Percentiles rank a stretch among this genome's conserved stretches.
Evolutionary conservation across 2,113 vertebrate species (phyloP).

Genomic region (Nesoenas mayeri): DNA sequence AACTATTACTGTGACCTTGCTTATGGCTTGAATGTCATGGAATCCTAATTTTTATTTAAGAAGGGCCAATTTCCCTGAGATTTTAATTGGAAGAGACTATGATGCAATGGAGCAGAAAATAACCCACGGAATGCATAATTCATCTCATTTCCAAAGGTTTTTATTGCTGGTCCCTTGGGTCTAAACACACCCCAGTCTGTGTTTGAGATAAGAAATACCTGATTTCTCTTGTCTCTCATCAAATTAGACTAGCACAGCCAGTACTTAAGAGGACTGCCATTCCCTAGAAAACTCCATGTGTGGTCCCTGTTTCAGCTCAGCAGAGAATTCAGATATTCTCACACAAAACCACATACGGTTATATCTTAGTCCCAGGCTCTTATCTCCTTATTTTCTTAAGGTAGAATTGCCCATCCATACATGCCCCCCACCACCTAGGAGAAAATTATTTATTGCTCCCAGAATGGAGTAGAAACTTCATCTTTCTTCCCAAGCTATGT

Average conservation of each 20-base stretch:
- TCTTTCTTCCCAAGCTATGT: not conserved
- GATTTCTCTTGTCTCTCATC: conserved; percentile 44
- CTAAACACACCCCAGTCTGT: not conserved
- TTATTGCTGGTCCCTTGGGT: not conserved
- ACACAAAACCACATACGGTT: not conserved
- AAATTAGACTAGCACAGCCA: not conserved
- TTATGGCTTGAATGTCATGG: conserved; percentile 11
- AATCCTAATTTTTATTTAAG: conserved; percentile 40
- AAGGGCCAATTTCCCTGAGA: not conserved
- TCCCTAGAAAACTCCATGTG: not conserved
- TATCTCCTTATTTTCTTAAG: not conserved
- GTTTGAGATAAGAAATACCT: conserved; percentile 6
- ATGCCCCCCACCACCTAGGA: not conserved
- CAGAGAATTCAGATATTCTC: not conserved
- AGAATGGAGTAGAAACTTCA: not conserved
- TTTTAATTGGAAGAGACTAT: not conserved
- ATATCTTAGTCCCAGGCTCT: not conserved
- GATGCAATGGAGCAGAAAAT: not conserved
- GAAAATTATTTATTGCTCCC: not conserved
- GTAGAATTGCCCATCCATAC: not conserved
- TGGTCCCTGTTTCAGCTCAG: conserved; percentile 4
- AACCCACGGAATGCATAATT: not conserved
- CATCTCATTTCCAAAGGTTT: not conserved
- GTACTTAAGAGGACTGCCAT: not conserved
- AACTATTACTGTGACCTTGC: conserved; percentile 15